Percentiles rank a stretch among this genome's conserved stretches.
Conservation (phyloP, 53 echinoderm and acorn worm species). For the Luidia sarsii region DNA sequence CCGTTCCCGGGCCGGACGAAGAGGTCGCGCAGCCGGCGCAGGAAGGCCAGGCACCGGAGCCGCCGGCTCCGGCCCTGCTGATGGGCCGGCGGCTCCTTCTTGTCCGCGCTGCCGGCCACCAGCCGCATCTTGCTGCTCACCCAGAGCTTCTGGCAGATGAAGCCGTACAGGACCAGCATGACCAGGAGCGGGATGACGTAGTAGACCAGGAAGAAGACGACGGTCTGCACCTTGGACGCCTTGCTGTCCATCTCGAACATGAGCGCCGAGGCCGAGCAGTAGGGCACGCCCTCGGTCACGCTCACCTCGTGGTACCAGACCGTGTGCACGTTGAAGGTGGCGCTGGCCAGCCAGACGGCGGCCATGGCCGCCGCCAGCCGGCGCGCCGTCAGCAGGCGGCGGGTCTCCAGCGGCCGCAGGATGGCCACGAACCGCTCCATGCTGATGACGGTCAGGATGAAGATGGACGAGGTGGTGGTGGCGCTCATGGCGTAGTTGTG, state of each 20-base stretch:
- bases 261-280: constrained; percentile 20
- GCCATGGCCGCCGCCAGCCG: constrained; percentile 66
- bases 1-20: no score
- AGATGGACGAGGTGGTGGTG: constrained; percentile 82
- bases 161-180: constrained; percentile 77
- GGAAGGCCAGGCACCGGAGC: background rate
- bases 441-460: constrained; percentile 84
- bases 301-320: constrained; percentile 49
- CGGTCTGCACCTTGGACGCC: constrained; percentile 13
- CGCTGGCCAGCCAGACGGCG: constrained; percentile 67
- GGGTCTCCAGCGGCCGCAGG: constrained; percentile 75
- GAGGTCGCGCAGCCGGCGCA: background rate
- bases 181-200: constrained; percentile 74
- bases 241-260: constrained; percentile 8
- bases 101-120: constrained; percentile 24
- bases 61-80: no score
- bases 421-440: constrained; percentile 92
- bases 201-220: constrained; percentile 61
- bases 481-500: constrained; percentile 74
- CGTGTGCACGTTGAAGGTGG: constrained; percentile 60
- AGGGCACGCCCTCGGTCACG: background rate
- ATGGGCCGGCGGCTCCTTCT: background rate
- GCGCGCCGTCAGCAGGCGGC: constrained; percentile 69
- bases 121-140: constrained; percentile 59
- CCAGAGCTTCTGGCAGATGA: constrained; percentile 74